A percentile compares a stretch with the other conserved stretches of the same genome.
Conservation (phyloP, 2,888 invertebrate species). For the Cerastis leucographa region DNA sequence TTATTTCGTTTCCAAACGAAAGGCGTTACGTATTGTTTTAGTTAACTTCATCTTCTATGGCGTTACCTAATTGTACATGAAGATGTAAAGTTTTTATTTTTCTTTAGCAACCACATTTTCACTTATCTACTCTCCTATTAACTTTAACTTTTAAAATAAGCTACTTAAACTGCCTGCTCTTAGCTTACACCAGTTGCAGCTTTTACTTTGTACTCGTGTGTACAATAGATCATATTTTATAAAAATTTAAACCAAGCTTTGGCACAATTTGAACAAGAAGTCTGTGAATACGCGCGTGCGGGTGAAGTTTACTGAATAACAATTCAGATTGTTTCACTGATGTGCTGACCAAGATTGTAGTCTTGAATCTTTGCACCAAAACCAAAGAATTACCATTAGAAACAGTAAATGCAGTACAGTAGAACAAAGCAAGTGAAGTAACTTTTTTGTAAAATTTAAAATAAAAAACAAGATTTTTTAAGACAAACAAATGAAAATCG, state of each 20-base stretch:
- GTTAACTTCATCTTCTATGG: background rate
- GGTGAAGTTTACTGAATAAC: slow-evolving; percentile 33
- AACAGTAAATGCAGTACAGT: background rate
- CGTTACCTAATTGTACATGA: background rate
- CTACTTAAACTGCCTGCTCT: background rate
- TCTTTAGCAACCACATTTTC: no score
- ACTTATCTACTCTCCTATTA: background rate
- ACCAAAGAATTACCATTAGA: background rate
- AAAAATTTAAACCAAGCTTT: slow-evolving; percentile 67
- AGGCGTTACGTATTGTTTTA: background rate
- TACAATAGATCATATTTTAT: slow-evolving; percentile 70
- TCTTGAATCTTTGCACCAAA: slow-evolving; percentile 18
- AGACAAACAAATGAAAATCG: background rate
- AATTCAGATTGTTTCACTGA: slow-evolving; percentile 44
- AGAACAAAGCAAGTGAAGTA: background rate
- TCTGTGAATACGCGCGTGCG: slow-evolving; percentile 37
- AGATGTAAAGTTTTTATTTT: background rate
- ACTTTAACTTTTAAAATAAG: background rate
- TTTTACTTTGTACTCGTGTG: slow-evolving; percentile 52
- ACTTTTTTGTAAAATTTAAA: background rate
- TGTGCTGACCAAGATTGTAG: slow-evolving; percentile 36
- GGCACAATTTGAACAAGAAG: slow-evolving; percentile 52
- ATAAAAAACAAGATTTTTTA: background rate
- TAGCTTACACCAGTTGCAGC: slow-evolving; percentile 11
- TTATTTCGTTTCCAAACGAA: background rate